These are phyloP conservation scores for Zonitis immaculata DNA, from an alignment of 2,888 invertebrate species.

Conservation along the genomic window DNA sequence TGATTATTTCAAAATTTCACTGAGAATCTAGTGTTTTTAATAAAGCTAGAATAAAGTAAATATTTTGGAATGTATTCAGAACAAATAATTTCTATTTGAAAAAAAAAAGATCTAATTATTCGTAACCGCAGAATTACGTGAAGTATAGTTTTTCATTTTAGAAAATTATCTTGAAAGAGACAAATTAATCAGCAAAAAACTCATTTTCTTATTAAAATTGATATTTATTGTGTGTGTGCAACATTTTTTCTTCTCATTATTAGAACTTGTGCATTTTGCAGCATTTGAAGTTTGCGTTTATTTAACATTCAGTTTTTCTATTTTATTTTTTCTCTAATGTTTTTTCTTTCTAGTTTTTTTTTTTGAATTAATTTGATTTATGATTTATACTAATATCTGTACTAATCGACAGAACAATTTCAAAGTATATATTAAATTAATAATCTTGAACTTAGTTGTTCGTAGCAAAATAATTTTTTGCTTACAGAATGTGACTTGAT, in stretches of 20 bases:
- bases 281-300: background rate
- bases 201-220: background rate
- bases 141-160: background rate
- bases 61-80: no score
- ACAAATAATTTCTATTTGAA: background rate
- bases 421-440: background rate
- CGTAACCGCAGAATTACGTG: background rate
- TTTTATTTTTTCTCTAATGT: background rate
- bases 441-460: constrained; percentile 1
- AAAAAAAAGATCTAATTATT: background rate
- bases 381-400: background rate
- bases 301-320: background rate
- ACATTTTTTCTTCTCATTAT: background rate
- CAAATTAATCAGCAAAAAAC: background rate
- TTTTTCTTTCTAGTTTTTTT: background rate
- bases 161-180: background rate
- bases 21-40: background rate
- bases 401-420: background rate
- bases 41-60: no score
- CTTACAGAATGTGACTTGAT: constrained; percentile 13
- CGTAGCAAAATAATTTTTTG: background rate
- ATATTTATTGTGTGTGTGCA: background rate
- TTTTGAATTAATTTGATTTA: background rate
- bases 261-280: background rate
- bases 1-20: background rate